Evolutionary conservation across 92 coral and sea anemone genomes (phyloP).

Genomic region (Pocillopora grandis): DNA sequence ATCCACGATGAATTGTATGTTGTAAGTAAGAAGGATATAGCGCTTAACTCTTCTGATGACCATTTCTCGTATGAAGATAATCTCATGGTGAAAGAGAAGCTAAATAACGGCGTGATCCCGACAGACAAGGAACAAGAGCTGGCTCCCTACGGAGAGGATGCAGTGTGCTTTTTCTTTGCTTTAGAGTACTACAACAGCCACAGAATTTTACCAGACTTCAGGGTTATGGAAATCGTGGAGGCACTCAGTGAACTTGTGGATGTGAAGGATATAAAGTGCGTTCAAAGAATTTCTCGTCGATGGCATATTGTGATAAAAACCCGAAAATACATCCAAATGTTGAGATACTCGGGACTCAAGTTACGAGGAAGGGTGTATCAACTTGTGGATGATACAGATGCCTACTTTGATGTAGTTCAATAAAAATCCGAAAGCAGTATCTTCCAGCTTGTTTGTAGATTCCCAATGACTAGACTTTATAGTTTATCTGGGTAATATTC

Average conservation of each 20-base stretch:
- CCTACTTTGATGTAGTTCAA: constrained; percentile 68
- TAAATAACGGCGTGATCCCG: not conserved
- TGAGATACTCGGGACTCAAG: constrained; percentile 62
- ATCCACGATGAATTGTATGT: constrained; percentile 58
- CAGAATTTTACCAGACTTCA: constrained; percentile 75
- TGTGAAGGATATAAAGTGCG: constrained; percentile 79
- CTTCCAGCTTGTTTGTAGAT: not conserved
- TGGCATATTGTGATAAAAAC: constrained; percentile 92
- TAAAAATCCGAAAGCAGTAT: not conserved
- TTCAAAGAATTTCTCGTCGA: constrained; percentile 69
- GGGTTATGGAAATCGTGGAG: constrained; percentile 85
- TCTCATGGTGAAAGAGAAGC: not conserved
- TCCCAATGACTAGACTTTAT: not conserved
- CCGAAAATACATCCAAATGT: constrained; percentile 49
- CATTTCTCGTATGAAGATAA: constrained; percentile 23
- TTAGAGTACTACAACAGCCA: constrained; percentile 71
- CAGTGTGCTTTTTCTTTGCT: constrained; percentile 87
- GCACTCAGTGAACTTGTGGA: constrained; percentile 68
- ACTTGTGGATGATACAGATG: constrained; percentile 71
- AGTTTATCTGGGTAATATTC: no score
- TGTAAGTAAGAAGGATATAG: constrained; percentile 46
- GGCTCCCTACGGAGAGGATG: constrained; percentile 62
- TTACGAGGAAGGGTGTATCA: constrained; percentile 79
- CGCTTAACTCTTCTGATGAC: constrained; percentile 51
- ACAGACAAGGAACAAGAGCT: not conserved